Conservation (phyloP, 2,797 vertebrate genomes). For the Coccyzus lansbergi region DNA sequence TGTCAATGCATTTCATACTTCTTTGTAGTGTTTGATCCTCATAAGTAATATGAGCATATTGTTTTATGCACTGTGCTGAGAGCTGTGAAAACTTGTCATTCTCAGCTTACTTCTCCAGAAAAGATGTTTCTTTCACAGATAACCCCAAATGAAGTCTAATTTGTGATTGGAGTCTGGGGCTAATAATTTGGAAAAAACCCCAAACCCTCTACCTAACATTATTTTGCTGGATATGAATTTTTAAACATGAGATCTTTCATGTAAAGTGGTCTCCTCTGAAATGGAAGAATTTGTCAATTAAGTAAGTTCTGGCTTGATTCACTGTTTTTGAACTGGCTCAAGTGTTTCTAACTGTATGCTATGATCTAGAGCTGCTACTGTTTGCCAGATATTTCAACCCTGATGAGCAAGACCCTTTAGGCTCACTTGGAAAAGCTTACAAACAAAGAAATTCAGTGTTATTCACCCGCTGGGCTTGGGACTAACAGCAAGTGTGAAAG, state of each 20-base stretch:
- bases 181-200: not conserved
- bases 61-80: not conserved
- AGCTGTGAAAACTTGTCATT: not conserved
- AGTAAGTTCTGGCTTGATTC: not conserved
- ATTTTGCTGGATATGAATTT: not conserved
- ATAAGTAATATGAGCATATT: not conserved
- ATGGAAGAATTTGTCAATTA: not conserved
- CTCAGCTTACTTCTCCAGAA: not conserved
- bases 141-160: not conserved
- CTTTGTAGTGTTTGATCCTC: not conserved
- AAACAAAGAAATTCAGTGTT: constrained; percentile 45
- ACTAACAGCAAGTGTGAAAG: constrained; percentile 51
- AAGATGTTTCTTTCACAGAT: not conserved
- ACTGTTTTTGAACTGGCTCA: constrained; percentile 38
- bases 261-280: not conserved
- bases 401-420: constrained; percentile 60
- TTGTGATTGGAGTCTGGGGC: not conserved
- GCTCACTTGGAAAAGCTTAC: constrained; percentile 67
- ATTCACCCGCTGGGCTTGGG: constrained; percentile 24
- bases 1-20: not conserved
- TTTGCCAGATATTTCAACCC: constrained; percentile 64
- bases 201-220: not conserved
- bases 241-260: not conserved
- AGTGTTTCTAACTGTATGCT: constrained; percentile 42
- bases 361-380: constrained; percentile 37